Conservation (phyloP, 2,888 invertebrate genomes). For the Apodemia zela region DNA sequence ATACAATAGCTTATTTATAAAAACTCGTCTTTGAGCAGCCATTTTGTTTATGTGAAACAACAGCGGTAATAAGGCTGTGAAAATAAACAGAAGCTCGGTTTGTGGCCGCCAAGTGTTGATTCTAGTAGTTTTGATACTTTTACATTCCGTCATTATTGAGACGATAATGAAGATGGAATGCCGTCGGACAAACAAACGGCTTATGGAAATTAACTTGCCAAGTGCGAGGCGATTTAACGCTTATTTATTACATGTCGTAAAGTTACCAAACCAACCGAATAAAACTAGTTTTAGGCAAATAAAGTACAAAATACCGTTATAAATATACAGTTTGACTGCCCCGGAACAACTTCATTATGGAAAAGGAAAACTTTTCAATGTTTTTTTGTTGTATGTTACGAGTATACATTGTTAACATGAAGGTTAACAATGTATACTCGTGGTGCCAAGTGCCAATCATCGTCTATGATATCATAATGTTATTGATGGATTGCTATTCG, state of each 20-base stretch:
- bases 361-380: no score
- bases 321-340: no score
- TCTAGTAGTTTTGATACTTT: not conserved
- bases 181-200: not conserved
- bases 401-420: no score
- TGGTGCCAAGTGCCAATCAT: no score
- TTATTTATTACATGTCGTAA: not conserved
- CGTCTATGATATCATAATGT: no score
- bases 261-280: not conserved
- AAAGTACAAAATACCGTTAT: no score
- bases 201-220: not conserved
- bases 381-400: no score
- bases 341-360: no score
- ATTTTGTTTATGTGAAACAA: conserved; percentile 10
- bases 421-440: no score
- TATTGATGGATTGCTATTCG: no score
- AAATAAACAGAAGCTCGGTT: not conserved
- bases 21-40: conserved; percentile 13
- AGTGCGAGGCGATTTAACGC: not conserved
- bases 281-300: no score
- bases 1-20: conserved; percentile 12
- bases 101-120: not conserved
- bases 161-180: conserved; percentile 3
- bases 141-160: not conserved
- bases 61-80: conserved; percentile 4